Evolutionary conservation across 2,797 vertebrate genomes (phyloP).

Genomic region (Tarsius wallacei): DNA sequence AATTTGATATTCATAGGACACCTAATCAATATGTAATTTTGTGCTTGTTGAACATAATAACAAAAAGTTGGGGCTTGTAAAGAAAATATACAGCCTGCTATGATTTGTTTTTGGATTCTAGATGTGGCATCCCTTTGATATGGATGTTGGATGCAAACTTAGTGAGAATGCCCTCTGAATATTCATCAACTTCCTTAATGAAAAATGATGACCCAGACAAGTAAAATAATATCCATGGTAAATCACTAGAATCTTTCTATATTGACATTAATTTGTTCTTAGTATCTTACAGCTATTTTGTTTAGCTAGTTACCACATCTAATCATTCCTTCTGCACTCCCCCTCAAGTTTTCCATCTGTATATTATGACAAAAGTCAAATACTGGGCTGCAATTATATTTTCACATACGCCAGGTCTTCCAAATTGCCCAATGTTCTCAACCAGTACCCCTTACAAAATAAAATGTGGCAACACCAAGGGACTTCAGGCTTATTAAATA

Average conservation of each 20-base stretch:
- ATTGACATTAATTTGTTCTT: neutral
- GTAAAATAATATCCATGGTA: neutral
- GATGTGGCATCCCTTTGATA: neutral
- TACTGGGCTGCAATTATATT: neutral
- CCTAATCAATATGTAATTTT: neutral
- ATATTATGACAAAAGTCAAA: neutral
- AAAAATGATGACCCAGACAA: neutral
- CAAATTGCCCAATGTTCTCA: neutral
- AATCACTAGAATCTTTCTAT: neutral
- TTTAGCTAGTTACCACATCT: neutral
- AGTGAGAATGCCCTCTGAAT: neutral
- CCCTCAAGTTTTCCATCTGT: neutral
- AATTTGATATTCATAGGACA: neutral
- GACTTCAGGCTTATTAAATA: neutral
- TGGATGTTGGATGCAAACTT: neutral
- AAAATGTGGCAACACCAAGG: neutral
- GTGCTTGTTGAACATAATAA: neutral
- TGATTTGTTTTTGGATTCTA: neutral
- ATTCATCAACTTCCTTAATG: neutral
- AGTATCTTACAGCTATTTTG: neutral
- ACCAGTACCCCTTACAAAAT: neutral
- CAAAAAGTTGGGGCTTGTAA: neutral
- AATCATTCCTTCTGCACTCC: neutral
- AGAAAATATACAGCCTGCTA: neutral
- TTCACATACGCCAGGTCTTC: neutral